Evolutionary conservation across 2,797 vertebrate species (phyloP).

Genomic region (Sebastes paucispinis): DNA sequence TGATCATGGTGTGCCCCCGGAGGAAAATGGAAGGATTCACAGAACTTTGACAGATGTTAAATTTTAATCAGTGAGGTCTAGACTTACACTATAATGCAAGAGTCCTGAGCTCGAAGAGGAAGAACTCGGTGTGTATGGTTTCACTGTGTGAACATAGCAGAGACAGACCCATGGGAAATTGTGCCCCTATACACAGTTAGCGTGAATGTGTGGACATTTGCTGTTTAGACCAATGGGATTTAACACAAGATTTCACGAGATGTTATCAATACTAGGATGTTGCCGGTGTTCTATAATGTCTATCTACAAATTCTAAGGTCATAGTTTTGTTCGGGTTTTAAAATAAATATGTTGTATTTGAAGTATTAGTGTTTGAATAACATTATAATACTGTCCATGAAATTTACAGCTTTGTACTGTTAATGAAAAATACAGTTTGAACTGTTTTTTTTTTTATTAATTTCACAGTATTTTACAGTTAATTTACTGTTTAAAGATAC

Average conservation of each 20-base stretch:
- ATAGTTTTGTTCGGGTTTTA: neutral
- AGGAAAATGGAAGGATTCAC: constrained; percentile 77
- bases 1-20: constrained; percentile 60
- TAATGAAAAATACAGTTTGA: no score
- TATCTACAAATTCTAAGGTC: neutral
- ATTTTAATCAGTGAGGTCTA: constrained; percentile 70
- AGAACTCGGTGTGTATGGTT: neutral
- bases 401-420: no score
- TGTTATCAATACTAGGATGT: neutral
- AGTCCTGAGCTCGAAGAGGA: constrained; percentile 10
- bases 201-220: neutral
- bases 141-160: neutral
- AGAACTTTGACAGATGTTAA: constrained; percentile 75
- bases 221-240: neutral
- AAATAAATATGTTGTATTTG: neutral
- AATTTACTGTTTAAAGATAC: no score
- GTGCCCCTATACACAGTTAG: neutral
- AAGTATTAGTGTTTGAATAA: neutral
- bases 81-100: constrained; percentile 25
- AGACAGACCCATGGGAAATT: neutral
- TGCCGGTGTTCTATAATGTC: neutral
- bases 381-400: no score
- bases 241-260: neutral
- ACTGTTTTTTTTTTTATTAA: no score
- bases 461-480: no score